phyloP scores from a whole-genome alignment of 2,113 vertebrate genomes.

The Halcyon malimbica region DNA sequence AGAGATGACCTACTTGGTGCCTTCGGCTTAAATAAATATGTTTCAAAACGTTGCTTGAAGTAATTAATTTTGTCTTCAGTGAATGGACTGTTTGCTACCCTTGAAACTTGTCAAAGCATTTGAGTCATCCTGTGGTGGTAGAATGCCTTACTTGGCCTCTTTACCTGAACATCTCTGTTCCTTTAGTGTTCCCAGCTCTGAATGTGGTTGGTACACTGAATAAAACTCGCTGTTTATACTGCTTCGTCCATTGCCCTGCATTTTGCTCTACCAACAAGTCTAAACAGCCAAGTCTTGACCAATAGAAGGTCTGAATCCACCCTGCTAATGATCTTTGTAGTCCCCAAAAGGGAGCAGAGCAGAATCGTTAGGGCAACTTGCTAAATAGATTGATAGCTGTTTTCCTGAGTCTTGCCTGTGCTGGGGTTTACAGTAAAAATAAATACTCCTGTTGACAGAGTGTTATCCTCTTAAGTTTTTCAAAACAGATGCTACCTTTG shows the following conservation, averaged over 20 bases:
- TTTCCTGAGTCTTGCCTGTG: not conserved
- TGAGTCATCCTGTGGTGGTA: not conserved
- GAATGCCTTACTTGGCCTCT: not conserved
- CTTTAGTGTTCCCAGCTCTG: not conserved
- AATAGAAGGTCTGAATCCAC: not conserved
- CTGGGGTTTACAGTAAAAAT: not conserved
- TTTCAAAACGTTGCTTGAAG: not conserved
- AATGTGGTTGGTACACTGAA: not conserved
- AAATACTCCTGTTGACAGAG: not conserved
- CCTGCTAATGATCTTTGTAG: not conserved
- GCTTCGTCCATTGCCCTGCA: not conserved
- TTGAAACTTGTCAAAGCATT: not conserved
- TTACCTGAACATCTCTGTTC: not conserved
- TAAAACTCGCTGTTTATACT: not conserved
- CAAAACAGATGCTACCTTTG: not conserved
- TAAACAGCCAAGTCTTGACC: not conserved
- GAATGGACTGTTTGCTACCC: not conserved
- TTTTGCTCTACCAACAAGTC: not conserved
- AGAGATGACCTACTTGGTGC: not conserved
- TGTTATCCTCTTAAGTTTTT: not conserved
- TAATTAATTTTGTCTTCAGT: not conserved
- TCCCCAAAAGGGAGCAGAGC: not conserved
- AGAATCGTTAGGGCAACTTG: not conserved
- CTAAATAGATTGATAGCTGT: not conserved
- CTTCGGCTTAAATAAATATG: not conserved